phyloP scores from a whole-genome alignment of 2,888 invertebrate genomes.

The Flexamia atlantica region DNA sequence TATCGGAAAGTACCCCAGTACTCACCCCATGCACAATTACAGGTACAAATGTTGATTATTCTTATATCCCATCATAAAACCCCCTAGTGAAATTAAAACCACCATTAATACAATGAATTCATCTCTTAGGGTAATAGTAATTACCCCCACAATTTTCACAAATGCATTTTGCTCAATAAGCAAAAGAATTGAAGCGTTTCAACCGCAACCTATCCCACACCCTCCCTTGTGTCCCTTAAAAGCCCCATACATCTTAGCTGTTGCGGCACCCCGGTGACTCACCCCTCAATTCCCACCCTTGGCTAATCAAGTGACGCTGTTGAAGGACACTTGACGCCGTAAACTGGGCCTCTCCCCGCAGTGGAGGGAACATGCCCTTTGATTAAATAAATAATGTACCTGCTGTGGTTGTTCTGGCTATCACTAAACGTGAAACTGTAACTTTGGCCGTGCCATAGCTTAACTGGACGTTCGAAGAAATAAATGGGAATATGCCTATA shows the following conservation, averaged over 20 bases:
- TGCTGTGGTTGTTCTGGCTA: neutral
- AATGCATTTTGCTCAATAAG: too few species aligned
- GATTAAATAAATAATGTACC: constrained; percentile 15
- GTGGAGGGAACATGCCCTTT: constrained; percentile 1
- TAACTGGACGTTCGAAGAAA: neutral
- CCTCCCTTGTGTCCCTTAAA: neutral
- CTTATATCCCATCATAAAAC: too few species aligned
- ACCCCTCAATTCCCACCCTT: constrained; percentile 5
- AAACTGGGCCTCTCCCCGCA: neutral
- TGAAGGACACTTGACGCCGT: constrained; percentile 33
- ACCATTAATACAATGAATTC: too few species aligned
- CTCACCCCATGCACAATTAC: too few species aligned
- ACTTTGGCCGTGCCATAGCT: neutral
- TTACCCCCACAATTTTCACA: too few species aligned
- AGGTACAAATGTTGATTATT: too few species aligned
- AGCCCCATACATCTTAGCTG: constrained; percentile 15
- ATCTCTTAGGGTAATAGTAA: too few species aligned
- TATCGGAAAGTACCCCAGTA: too few species aligned
- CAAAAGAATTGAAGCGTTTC: neutral
- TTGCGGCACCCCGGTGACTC: constrained; percentile 11
- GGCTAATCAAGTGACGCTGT: constrained; percentile 14
- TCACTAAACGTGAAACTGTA: neutral
- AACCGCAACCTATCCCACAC: constrained; percentile 33
- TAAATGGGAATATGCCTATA: neutral
- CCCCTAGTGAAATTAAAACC: too few species aligned